Base-by-base conservation (phyloP, 2,113 vertebrate genomes). In the Oryzias celebensis region DNA sequence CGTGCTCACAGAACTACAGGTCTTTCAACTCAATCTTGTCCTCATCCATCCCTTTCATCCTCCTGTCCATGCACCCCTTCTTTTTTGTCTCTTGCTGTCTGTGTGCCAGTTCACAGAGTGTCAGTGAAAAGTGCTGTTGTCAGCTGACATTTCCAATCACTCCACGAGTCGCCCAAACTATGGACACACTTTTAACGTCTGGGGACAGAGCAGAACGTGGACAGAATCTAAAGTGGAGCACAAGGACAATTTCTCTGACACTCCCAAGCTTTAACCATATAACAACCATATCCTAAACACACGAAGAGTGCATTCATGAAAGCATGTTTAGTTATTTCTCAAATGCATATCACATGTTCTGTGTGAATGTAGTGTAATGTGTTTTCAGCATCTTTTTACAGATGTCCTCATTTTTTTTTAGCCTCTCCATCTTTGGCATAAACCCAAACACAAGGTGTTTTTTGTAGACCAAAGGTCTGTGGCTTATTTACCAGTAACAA, bases 141-240 rank as follows among this genome's bases (percentile, higher is more conserved):
- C 88, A 90, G 87, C 88, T 90, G 87, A 89, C 88, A 90, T 90
- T 90, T 90, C 88, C 88, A 90, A 89, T 89, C 85, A 87, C 82
- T 85, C 85, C 84, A 82, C 58, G 62, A 58, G 82, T 85, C 70
- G 77, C 81, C 85, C 76, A 78, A 88, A 89, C 85, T 85, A 86
- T 83, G 85, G 87, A 87, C 87, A 89, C 87, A 85, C 85, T 87
- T 88, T 87, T 86, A 90, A 86, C 79, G 84, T 88, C 84, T 87
- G 82, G 81, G 87, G 87, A 90, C 82, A 85, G 85, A 88, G 85
- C 75, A 58, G 85, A 84, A 85, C 80, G 86, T 88, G 85, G 78
- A 65, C 60, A 0, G 86, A 87, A 81, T 89, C 44, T 70, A 50
- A 76, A 89, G 75, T 22, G 10, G 36, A 26, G 52, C 68, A 75